Conservation (phyloP, 2,888 invertebrate species). For the Eilema caniola region DNA sequence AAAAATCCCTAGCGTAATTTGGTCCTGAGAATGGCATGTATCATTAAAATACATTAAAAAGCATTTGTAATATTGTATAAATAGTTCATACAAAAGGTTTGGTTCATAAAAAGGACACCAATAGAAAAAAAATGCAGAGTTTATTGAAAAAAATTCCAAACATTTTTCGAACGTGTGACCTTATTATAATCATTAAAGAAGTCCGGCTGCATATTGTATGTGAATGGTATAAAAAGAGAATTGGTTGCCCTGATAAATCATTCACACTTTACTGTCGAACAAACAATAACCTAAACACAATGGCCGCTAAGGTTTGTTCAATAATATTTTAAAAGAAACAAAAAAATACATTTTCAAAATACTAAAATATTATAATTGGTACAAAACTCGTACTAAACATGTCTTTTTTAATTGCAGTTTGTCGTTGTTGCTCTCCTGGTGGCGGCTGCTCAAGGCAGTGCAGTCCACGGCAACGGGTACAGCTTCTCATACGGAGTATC, state of each 20-base stretch:
- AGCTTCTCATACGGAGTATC: constrained; percentile 83
- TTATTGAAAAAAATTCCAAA: not conserved
- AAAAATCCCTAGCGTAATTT: too few species aligned
- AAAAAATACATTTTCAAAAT: too few species aligned
- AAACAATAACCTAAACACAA: constrained; percentile 76
- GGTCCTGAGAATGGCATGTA: too few species aligned
- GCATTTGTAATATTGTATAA: too few species aligned
- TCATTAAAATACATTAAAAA: too few species aligned
- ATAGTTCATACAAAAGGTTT: too few species aligned
- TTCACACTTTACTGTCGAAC: constrained; percentile 81
- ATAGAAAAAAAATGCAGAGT: not conserved
- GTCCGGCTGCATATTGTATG: constrained; percentile 30
- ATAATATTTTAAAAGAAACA: too few species aligned
- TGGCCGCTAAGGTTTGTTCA: constrained; percentile 78
- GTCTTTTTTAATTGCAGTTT: constrained; percentile 69
- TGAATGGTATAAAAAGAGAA: constrained; percentile 74
- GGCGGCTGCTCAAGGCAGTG: constrained; percentile 78
- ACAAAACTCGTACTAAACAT: not conserved
- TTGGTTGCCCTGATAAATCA: constrained; percentile 70
- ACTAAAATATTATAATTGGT: not conserved
- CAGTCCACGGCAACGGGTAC: constrained; percentile 74
- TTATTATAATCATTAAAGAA: constrained; percentile 67
- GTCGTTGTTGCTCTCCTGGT: constrained; percentile 78
- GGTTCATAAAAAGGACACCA: not conserved
- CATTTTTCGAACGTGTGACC: constrained; percentile 68